These are phyloP conservation scores for Coilia nasus DNA, from an alignment of 2,797 vertebrate genomes.

Conservation along the genomic window DNA sequence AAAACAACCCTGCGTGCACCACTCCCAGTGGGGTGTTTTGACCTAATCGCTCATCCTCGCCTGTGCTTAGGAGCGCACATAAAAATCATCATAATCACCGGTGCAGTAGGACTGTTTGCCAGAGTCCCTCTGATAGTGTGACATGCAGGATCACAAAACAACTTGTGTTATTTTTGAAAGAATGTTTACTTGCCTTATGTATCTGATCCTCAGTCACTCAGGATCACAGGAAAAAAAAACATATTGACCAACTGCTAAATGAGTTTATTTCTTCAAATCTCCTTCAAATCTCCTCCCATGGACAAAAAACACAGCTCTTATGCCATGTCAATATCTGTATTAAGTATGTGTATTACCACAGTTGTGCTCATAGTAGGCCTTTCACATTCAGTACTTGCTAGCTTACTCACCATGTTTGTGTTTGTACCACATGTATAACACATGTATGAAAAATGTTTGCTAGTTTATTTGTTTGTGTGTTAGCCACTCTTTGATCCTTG, in stretches of 20 bases:
- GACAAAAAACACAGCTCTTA: too few relatives aligned
- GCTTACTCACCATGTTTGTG: neutral
- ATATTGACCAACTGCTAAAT: neutral
- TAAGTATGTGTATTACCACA: too few relatives aligned
- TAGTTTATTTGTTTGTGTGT: neutral
- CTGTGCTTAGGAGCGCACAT: neutral
- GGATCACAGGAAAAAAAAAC: neutral
- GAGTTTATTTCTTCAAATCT: slow-evolving; percentile 12
- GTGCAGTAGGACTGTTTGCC: neutral
- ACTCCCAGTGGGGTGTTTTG: neutral
- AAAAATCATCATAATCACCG: slow-evolving; percentile 6
- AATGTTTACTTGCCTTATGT: neutral
- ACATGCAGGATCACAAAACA: neutral
- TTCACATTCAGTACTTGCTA: neutral
- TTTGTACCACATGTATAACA: too few relatives aligned
- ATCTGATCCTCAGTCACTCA: neutral
- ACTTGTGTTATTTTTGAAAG: neutral
- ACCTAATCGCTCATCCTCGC: neutral
- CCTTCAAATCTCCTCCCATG: too few relatives aligned
- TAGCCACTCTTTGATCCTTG: neutral
- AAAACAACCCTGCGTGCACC: neutral
- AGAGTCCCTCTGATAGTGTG: neutral
- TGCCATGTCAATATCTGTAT: too few relatives aligned
- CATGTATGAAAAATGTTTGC: neutral
- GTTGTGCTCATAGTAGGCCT: neutral